phyloP scores from a whole-genome alignment of 2,797 vertebrate genomes.

The Sebastes matsubarae region DNA sequence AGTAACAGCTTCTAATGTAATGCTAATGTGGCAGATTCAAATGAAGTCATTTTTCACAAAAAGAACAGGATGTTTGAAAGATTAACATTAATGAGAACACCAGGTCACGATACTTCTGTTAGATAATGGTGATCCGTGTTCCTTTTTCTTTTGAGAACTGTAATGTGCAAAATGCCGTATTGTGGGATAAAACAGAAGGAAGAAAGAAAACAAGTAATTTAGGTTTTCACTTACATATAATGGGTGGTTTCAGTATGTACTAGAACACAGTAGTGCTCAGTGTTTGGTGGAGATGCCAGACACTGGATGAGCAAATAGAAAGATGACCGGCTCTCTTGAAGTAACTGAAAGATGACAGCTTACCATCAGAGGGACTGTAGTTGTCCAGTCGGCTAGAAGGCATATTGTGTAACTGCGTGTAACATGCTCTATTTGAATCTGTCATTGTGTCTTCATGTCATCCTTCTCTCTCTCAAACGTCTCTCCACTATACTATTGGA shows the following conservation, averaged over 20 bases:
- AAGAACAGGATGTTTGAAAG: background rate
- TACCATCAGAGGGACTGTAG: conserved; percentile 30
- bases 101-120: background rate
- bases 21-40: background rate
- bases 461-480: background rate
- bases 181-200: background rate
- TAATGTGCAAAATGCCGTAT: background rate
- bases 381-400: conserved; percentile 26
- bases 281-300: background rate
- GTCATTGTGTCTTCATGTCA: conserved; percentile 18
- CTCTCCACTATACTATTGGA: background rate
- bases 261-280: background rate
- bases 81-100: background rate
- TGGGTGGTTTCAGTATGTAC: background rate
- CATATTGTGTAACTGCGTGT: conserved; percentile 42
- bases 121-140: background rate
- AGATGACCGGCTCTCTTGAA: conserved; percentile 23
- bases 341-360: conserved; percentile 45
- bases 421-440: conserved; percentile 43
- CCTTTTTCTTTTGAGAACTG: background rate
- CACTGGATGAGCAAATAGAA: conserved; percentile 41
- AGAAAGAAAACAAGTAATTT: background rate
- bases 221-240: background rate
- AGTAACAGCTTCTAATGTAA: background rate
- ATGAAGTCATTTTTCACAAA: background rate